phyloP scores from a whole-genome alignment of 2,888 invertebrate genomes.

The Anthophora plumipes region DNA sequence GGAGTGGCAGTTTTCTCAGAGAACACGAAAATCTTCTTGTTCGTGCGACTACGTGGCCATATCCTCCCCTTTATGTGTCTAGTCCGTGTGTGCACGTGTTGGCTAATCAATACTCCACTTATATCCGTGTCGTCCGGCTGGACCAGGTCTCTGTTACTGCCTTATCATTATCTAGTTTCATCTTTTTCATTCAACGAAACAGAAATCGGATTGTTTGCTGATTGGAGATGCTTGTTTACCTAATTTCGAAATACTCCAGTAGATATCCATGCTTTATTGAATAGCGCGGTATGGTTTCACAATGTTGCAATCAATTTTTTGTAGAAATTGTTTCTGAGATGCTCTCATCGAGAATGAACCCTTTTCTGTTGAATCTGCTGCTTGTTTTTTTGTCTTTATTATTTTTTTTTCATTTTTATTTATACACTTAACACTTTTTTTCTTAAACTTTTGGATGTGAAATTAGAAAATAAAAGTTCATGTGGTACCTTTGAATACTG shows the following conservation, averaged over 20 bases:
- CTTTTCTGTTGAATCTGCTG: background rate
- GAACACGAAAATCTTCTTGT: conserved; percentile 43
- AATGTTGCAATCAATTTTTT: too few species aligned
- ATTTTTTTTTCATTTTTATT: too few species aligned
- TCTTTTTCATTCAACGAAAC: conserved; percentile 61
- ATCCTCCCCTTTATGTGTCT: conserved; percentile 7
- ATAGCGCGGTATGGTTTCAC: background rate
- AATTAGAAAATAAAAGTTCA: too few species aligned
- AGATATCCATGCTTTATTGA: background rate
- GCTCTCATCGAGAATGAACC: too few species aligned
- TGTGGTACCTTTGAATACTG: background rate
- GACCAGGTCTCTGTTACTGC: conserved; percentile 64
- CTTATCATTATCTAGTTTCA: conserved; percentile 75
- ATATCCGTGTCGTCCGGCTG: conserved; percentile 64
- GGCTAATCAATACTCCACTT: conserved; percentile 76
- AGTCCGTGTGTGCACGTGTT: conserved; percentile 43
- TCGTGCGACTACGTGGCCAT: background rate
- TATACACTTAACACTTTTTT: too few species aligned
- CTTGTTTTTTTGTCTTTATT: too few species aligned
- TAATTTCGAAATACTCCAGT: conserved; percentile 28
- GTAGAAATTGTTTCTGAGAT: too few species aligned
- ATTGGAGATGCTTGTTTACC: conserved; percentile 39
- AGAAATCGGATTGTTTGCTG: conserved; percentile 54
- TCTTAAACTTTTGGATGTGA: too few species aligned
- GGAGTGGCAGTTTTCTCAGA: background rate